phyloP scores from a whole-genome alignment of 2,888 invertebrate species.

The Eupithecia subfuscata region DNA sequence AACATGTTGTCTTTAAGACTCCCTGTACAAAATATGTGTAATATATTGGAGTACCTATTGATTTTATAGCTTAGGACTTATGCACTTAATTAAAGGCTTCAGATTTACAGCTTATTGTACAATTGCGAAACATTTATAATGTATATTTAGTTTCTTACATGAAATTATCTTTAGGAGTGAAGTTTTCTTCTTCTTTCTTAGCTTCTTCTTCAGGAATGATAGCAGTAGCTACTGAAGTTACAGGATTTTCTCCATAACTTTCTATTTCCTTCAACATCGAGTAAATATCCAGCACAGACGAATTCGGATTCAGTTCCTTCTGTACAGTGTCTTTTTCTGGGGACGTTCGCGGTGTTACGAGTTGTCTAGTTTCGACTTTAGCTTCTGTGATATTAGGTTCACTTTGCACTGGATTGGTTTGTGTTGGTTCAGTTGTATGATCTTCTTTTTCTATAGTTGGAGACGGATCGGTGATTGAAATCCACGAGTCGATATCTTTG shows the following conservation, averaged over 20 bases:
- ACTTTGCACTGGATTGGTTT: conserved; percentile 34
- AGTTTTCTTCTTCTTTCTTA: conserved; percentile 57
- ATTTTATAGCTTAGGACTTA: not conserved
- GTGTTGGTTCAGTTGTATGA: conserved; percentile 31
- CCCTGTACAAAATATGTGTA: too few relatives aligned
- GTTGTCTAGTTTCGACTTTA: conserved; percentile 37
- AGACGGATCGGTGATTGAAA: conserved; percentile 74
- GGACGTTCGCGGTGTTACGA: conserved; percentile 31
- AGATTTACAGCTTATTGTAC: not conserved
- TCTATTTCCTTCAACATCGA: conserved; percentile 82
- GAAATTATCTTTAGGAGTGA: conserved; percentile 72
- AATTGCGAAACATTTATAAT: too few relatives aligned
- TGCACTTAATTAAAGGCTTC: not conserved
- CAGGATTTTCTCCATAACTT: conserved; percentile 75
- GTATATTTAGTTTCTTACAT: conserved; percentile 57
- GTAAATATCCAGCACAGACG: conserved; percentile 79
- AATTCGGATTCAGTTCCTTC: conserved; percentile 65
- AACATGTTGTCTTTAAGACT: too few relatives aligned
- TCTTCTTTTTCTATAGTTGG: conserved; percentile 62
- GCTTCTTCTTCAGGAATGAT: conserved; percentile 51
- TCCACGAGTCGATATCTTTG: conserved; percentile 80
- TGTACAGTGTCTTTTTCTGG: conserved; percentile 49
- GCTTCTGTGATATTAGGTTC: conserved; percentile 37
- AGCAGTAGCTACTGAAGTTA: conserved; percentile 53
- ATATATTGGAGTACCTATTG: too few relatives aligned